A percentile compares a stretch with the other conserved stretches of the same genome.
phyloP scores from a whole-genome alignment of 2,888 invertebrate genomes.

The Leptopterna dolabrata region DNA sequence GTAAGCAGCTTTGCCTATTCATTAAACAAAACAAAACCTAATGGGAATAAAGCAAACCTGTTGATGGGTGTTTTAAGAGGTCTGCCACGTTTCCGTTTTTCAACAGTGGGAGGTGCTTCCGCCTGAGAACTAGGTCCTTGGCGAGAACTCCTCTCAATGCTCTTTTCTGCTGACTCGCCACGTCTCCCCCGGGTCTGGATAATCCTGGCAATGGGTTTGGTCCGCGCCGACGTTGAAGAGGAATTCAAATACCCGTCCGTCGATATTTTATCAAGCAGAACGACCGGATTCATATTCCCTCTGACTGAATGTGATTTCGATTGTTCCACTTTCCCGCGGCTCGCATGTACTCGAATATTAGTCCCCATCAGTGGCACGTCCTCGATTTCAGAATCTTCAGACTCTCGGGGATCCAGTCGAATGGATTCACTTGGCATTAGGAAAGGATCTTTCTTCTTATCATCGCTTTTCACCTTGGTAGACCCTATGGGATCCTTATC shows the following conservation, averaged over 20 bases:
- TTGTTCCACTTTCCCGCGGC: not conserved
- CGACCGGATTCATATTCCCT: conserved; percentile 18
- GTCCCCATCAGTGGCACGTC: conserved; percentile 21
- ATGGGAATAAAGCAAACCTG: too few species aligned
- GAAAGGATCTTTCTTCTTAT: not conserved
- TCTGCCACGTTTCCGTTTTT: not conserved
- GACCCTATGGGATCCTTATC: not conserved
- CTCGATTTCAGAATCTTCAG: not conserved
- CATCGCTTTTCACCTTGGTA: not conserved
- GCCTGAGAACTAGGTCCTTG: not conserved
- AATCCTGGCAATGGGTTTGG: not conserved
- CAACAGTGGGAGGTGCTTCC: not conserved
- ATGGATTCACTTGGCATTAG: not conserved
- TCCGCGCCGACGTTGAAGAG: not conserved
- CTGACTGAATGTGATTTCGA: not conserved
- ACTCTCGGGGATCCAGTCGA: not conserved
- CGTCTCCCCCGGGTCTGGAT: not conserved
- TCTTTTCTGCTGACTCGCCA: not conserved
- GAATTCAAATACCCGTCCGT: not conserved
- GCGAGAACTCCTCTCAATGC: not conserved
- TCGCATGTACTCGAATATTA: not conserved
- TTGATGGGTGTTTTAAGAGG: too few species aligned
- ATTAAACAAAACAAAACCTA: too few species aligned
- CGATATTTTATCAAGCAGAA: not conserved
- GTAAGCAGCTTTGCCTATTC: too few species aligned